Percentiles rank a stretch among this genome's conserved stretches.
Evolutionary conservation across 2,888 invertebrate genomes (phyloP).

Genomic region (Drosophila sordidula): DNA sequence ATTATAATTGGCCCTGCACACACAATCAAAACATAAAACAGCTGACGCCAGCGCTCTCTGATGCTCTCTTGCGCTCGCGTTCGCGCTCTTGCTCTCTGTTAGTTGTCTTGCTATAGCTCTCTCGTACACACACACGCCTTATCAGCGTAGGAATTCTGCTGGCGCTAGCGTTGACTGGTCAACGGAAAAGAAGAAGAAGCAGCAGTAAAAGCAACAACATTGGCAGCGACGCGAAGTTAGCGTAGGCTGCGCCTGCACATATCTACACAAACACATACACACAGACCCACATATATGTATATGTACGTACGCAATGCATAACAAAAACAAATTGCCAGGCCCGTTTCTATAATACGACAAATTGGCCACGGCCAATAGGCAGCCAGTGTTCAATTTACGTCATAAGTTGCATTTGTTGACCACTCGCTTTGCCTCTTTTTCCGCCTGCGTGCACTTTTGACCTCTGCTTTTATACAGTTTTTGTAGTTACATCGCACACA

Average conservation of each 20-base stretch:
- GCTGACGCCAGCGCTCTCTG: conserved; percentile 54
- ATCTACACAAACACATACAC: conserved; percentile 3
- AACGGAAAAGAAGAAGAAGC: conserved; percentile 1
- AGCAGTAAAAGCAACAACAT: conserved; percentile 26
- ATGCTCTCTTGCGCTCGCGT: background rate
- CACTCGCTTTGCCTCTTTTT: conserved; percentile 22
- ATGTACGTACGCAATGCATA: conserved; percentile 35
- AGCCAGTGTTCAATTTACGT: conserved; percentile 26
- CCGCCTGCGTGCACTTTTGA: conserved; percentile 67
- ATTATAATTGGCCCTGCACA: conserved; percentile 43
- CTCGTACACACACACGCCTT: conserved; percentile 31
- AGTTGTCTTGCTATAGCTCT: conserved; percentile 18
- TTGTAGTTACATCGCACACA: conserved; percentile 28
- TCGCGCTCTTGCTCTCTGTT: conserved; percentile 4
- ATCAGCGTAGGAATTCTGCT: conserved; percentile 65
- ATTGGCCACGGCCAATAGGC: conserved; percentile 18
- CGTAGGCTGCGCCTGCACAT: conserved; percentile 30
- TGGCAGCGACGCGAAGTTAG: conserved; percentile 36
- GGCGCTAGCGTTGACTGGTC: conserved; percentile 21
- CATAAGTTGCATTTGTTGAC: conserved; percentile 25
- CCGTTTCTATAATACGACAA: conserved; percentile 16
- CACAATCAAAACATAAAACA: conserved; percentile 74
- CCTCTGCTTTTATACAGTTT: conserved; percentile 57
- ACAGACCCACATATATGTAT: conserved; percentile 5
- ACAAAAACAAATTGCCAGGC: conserved; percentile 49